Evolutionary conservation across 2,888 invertebrate species (phyloP).

Genomic region (Drosophila putrida): DNA sequence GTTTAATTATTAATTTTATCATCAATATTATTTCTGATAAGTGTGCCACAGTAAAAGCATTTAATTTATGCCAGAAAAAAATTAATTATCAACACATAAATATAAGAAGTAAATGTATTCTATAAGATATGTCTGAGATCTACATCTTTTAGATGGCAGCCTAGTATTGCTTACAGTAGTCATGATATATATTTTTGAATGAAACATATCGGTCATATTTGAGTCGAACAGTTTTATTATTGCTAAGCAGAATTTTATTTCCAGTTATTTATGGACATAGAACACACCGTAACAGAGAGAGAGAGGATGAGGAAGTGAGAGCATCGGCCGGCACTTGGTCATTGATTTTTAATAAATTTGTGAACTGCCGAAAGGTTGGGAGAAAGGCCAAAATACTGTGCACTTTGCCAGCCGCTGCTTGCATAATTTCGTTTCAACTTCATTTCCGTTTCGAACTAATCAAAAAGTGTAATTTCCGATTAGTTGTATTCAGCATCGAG

Average conservation of each 20-base stretch:
- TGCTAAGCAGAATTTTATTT: neutral
- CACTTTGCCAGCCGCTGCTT: conserved; percentile 48
- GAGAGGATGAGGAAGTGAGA: neutral
- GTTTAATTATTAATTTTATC: no score
- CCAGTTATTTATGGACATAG: conserved; percentile 69
- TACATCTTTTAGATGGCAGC: no score
- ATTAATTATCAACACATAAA: no score
- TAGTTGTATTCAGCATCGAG: conserved; percentile 80
- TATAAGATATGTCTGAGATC: no score
- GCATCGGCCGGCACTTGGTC: conserved; percentile 45
- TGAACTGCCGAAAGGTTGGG: conserved; percentile 50
- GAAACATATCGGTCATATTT: neutral
- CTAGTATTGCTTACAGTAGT: no score
- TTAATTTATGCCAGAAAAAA: no score
- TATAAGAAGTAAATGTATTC: no score
- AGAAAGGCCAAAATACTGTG: conserved; percentile 37
- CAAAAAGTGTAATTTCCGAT: conserved; percentile 86
- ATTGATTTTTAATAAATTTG: conserved; percentile 80
- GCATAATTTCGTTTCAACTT: conserved; percentile 85
- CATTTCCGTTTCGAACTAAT: conserved; percentile 86
- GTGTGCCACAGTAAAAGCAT: no score
- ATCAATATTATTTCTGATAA: no score
- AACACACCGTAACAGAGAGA: neutral
- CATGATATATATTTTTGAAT: no score
- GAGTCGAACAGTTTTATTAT: neutral